phyloP scores from a whole-genome alignment of 2,113 vertebrate genomes.

The Litocranius walleri region DNA sequence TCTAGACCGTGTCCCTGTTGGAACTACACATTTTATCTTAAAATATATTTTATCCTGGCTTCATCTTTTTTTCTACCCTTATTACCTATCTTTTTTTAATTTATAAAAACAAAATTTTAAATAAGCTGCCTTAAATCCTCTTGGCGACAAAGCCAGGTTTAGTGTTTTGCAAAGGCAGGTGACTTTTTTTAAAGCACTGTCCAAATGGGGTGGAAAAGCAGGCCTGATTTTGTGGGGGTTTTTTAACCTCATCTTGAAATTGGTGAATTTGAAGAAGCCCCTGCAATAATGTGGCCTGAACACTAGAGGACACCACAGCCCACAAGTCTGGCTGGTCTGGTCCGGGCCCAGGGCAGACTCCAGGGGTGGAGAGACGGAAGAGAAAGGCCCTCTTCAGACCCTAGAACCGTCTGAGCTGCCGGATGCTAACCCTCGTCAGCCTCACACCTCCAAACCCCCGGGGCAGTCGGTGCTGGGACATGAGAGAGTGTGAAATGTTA shows the following conservation, averaged over 20 bases:
- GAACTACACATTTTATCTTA: neutral
- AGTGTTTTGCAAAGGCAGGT: fast-evolving
- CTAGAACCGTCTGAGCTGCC: fast-evolving
- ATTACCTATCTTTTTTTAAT: neutral
- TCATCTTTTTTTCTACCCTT: neutral
- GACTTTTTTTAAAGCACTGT: neutral
- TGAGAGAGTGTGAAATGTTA: neutral
- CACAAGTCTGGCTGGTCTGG: neutral
- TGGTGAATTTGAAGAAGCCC: fast-evolving
- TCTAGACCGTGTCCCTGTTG: neutral
- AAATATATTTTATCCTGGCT: neutral
- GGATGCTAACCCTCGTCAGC: neutral
- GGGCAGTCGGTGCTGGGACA: neutral
- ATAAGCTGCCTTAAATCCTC: neutral
- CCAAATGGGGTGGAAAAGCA: neutral
- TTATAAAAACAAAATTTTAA: neutral
- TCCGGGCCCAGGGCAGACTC: fast-evolving
- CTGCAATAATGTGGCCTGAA: fast-evolving
- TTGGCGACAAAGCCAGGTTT: fast-evolving
- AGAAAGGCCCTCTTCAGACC: neutral
- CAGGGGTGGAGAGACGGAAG: fast-evolving
- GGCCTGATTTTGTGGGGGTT: fast-evolving
- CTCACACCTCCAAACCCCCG: neutral
- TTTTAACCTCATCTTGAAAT: no score
- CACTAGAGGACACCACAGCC: conserved; percentile 41